Base-by-base conservation (phyloP, 2,888 invertebrate species). In the Caprella mutica region DNA sequence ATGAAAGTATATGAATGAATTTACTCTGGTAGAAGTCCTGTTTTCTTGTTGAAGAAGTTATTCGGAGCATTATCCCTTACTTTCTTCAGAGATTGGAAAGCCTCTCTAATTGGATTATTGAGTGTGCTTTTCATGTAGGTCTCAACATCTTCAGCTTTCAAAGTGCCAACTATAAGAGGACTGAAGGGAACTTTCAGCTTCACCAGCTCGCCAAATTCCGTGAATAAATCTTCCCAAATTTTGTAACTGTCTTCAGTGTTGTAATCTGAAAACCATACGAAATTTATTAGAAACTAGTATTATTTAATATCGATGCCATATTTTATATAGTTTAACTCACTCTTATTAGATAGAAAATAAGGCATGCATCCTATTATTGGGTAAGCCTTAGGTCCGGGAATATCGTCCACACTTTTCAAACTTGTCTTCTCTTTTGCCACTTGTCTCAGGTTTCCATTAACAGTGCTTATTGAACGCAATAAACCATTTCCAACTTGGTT, bases 81-180 rank as follows among this genome's bases (percentile, higher is more conserved):
- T 33, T 71, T 65, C 58, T 71, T 70, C 5, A 74, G 70, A 3
- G 74, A 72, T 42, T 74, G 72, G 55, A 77, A 69, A 2, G 73
- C 73, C 2, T 70, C 69, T 21, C 76, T 70, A 54, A 70, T 65
- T 1, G 77, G 77, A 53, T 67, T 69, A 56, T 71, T 71, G 17
- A 73, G 75, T 57, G 76, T 76, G 27, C 68, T 66, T 55, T 69
- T 68, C 59, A 71, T 72, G 19, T 76, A 66, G 5, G 65, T 71
- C 66, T 75, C 73, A 40, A 78, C 73, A 66, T 77, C 76, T n/a
- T 76, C 73, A 1, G 77, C 75, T 68, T 76, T 72, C 64, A 76
- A 78, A 3, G 73, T 64, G n/a, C 17, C 27, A 3, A 58, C 53
- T 5, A 46, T 6, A 9, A 38, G 26, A 19, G 52, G 53, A 9